Percentiles rank a stretch among this genome's conserved stretches.
These are phyloP conservation scores for Thecocarcelia acutangulata DNA, from an alignment of 2,888 invertebrate species.

Conservation along the genomic window DNA sequence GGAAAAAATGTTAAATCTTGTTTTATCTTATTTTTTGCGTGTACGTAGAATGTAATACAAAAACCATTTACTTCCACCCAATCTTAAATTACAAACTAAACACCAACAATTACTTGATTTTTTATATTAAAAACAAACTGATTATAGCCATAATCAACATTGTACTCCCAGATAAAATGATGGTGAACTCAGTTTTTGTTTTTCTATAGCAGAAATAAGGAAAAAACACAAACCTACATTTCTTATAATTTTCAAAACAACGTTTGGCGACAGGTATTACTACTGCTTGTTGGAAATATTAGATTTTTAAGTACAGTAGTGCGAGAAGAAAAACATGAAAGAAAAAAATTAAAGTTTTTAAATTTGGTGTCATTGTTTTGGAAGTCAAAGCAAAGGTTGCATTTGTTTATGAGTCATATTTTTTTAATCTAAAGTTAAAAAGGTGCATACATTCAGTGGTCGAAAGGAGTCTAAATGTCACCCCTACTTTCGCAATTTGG, in stretches of 20 bases:
- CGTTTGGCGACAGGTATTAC: constrained; percentile 28
- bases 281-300: constrained; percentile 39
- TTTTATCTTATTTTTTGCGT: neutral
- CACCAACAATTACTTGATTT: constrained; percentile 30
- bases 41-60: constrained; percentile 7
- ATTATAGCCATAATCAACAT: constrained; percentile 59
- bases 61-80: constrained; percentile 19
- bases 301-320: constrained; percentile 25
- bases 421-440: too few relatives aligned
- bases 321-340: too few relatives aligned
- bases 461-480: too few relatives aligned
- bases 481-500: too few relatives aligned
- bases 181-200: constrained; percentile 49
- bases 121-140: constrained; percentile 57
- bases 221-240: constrained; percentile 61
- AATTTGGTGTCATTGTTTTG: neutral
- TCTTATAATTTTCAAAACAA: constrained; percentile 35
- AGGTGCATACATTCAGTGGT: too few relatives aligned
- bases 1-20: neutral
- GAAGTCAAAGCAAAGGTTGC: too few relatives aligned
- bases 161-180: constrained; percentile 44
- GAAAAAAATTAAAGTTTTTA: neutral
- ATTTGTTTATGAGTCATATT: too few relatives aligned
- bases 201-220: constrained; percentile 38
- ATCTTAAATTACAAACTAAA: constrained; percentile 47